These are phyloP conservation scores for Esox lucius DNA, from an alignment of 2,797 vertebrate genomes.

Conservation along the genomic window DNA sequence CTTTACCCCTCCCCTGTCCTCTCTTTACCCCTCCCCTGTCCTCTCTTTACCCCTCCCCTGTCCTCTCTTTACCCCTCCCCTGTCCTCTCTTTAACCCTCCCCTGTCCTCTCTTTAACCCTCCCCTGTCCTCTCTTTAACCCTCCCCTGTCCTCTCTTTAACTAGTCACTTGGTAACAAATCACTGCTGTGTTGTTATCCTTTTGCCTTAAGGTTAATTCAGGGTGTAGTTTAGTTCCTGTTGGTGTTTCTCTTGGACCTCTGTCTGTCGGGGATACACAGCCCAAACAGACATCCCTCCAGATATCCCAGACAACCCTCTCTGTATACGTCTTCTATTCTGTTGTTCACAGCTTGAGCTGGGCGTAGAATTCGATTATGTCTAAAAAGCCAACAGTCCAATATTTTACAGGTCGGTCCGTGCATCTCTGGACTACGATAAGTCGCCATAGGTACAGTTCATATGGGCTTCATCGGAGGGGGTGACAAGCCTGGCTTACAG, in stretches of 20 bases:
- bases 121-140: neutral
- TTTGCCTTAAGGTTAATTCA: constrained; percentile 67
- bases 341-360: too few relatives aligned
- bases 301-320: too few relatives aligned
- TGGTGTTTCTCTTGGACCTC: too few relatives aligned
- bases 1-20: constrained; percentile 23
- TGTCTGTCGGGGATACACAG: too few relatives aligned
- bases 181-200: constrained; percentile 59
- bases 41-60: neutral
- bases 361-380: too few relatives aligned
- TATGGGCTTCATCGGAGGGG: constrained; percentile 55
- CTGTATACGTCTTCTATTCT: too few relatives aligned
- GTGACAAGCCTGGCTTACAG: constrained; percentile 10
- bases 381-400: too few relatives aligned
- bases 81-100: neutral
- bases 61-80: neutral
- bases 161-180: constrained; percentile 31
- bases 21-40: constrained; percentile 1
- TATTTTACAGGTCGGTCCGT: too few relatives aligned
- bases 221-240: constrained; percentile 29
- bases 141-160: neutral
- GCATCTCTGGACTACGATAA: too few relatives aligned
- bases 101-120: constrained; percentile 7
- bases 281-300: too few relatives aligned
- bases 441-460: constrained; percentile 17